A percentile compares a stretch with the other conserved stretches of the same genome.
Evolutionary conservation across 2,113 vertebrate genomes (phyloP).

Genomic region (Aythya baeri): DNA sequence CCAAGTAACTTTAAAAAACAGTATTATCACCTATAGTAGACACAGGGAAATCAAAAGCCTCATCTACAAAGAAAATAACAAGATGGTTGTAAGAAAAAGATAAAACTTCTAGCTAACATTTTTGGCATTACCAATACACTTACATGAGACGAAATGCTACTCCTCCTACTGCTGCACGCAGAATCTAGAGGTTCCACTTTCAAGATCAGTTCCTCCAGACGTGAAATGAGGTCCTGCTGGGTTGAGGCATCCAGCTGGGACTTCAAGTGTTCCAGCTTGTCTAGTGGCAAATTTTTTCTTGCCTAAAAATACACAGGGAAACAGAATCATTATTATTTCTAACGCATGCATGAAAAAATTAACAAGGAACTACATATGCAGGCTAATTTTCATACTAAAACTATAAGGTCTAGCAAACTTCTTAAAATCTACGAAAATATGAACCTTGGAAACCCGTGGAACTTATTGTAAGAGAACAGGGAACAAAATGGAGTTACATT

Average conservation of each 20-base stretch:
- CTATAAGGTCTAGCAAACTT: background rate
- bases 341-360: background rate
- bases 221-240: conserved; percentile 79
- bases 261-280: conserved; percentile 90
- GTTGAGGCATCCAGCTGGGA: conserved; percentile 84
- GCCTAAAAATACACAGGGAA: conserved; percentile 74
- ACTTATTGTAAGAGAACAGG: background rate
- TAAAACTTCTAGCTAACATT: background rate
- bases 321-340: background rate
- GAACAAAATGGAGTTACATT: background rate
- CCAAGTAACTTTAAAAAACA: background rate
- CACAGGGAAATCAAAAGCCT: background rate
- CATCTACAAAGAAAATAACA: fast-evolving
- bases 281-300: conserved; percentile 90
- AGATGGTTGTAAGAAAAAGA: background rate
- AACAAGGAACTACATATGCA: background rate
- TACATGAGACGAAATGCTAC: conserved; percentile 97
- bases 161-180: conserved; percentile 94
- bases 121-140: conserved; percentile 22
- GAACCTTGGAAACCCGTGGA: background rate
- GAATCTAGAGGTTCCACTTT: conserved; percentile 92
- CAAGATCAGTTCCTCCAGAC: conserved; percentile 89
- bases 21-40: background rate
- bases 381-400: background rate
- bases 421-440: background rate